Evolutionary conservation across 2,888 invertebrate species (phyloP), one percentile per base, ranked within the genome.

Genomic region (Terebella lapidaria): DNA sequence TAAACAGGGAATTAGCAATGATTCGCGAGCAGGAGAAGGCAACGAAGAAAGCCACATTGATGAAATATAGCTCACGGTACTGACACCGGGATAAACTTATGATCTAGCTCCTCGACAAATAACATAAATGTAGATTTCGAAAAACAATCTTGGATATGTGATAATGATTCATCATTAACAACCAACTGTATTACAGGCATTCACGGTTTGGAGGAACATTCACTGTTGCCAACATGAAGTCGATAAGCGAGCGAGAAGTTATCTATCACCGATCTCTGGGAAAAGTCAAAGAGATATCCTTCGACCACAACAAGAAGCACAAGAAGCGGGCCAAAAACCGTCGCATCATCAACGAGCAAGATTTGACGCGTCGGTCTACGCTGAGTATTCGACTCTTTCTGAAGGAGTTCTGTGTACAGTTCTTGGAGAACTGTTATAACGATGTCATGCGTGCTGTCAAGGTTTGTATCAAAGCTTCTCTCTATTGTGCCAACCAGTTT

Each of bases 171-270:
- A n/a, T n/a, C n/a, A n/a, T n/a, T n/a, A n/a, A n/a, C n/a, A n/a
- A n/a, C n/a, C n/a, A n/a, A n/a, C n/a, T n/a, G n/a, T 25, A 46
- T 64, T 73, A 45, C 63, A 90, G 94, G 71, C 94, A 94, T 82
- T 93, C 94, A 0, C 86, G 91, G 65, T 96, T 96, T 79, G 93
- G 94, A 30, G 95, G 96, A 56, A 94, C 94, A 5, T 97, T 88
- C 83, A 88, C 91, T 0, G 87, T 97, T 22, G 87, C 90, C 78
- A 93, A 95, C 78, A 87, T 96, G 86, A 94, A 94, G 81, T 92
- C 95, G 25, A 88, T 95, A 74, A 89, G 91, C 68, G 85, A 93
- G 67, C 89, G 75, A n/a, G 91, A 94, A 74, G 83, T 80, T 27
- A 90, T 96, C 71, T 90, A 89, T 75, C 90, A 94, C 78, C 92